Conservation (phyloP, 1,140 invertebrate genomes). For the Drosophila sturtevanti region DNA sequence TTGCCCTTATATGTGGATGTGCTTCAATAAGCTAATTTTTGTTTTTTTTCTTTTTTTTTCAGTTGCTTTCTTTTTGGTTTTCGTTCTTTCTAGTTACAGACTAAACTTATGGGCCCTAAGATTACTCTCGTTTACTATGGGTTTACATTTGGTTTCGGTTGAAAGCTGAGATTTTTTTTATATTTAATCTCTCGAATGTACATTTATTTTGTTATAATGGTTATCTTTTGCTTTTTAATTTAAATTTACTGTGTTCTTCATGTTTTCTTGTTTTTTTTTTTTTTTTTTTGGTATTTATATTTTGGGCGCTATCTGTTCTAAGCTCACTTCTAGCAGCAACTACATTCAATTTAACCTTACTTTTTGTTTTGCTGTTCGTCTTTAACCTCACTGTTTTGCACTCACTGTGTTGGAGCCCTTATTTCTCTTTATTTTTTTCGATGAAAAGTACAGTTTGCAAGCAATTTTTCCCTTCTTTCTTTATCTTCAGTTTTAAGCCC, state of each 20-base stretch:
- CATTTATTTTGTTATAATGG: not conserved
- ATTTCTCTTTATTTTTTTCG: not conserved
- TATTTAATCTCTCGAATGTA: not conserved
- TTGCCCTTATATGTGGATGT: not conserved
- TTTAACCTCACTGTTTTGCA: constrained; percentile 27
- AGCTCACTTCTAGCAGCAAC: constrained; percentile 12
- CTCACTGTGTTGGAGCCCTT: not conserved
- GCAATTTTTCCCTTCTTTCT: not conserved
- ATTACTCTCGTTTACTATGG: constrained; percentile 46
- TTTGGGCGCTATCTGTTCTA: not conserved
- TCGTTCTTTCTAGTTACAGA: constrained; percentile 47
- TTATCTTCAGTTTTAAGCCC: not conserved
- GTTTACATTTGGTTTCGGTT: not conserved
- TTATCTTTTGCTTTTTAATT: not conserved
- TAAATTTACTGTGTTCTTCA: not conserved
- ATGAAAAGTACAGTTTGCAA: not conserved
- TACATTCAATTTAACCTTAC: constrained; percentile 19
- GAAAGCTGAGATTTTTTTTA: constrained; percentile 7
- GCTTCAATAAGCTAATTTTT: not conserved
- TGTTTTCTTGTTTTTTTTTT: too few relatives aligned
- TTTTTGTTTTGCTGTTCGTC: constrained; percentile 6
- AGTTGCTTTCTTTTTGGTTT: not conserved
- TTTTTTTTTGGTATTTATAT: too few relatives aligned
- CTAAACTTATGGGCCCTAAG: constrained; percentile 33
- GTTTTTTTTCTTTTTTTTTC: not conserved